These are phyloP conservation scores for Lasius fuliginosus DNA, from an alignment of 2,888 invertebrate genomes.

Conservation along the genomic window DNA sequence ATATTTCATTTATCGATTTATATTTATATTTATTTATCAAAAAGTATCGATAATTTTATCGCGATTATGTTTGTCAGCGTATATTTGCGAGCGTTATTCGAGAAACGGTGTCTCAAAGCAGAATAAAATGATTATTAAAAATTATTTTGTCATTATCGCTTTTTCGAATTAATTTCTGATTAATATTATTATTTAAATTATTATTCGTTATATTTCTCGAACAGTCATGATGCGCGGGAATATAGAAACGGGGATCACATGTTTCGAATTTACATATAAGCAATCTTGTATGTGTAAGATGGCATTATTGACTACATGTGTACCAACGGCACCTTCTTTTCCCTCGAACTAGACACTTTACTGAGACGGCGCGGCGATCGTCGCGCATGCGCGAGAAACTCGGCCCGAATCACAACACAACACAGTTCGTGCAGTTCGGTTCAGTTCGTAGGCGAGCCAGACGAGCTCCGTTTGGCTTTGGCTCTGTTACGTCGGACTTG, in stretches of 20 bases:
- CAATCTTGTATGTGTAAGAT: too few species aligned
- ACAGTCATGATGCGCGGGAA: background rate
- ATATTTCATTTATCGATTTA: background rate
- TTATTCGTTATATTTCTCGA: background rate
- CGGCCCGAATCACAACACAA: background rate
- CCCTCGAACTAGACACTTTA: background rate
- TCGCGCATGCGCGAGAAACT: constrained; percentile 34
- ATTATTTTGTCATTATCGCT: background rate
- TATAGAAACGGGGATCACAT: background rate
- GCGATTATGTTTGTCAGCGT: background rate
- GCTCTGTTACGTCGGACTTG: constrained; percentile 71
- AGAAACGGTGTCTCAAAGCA: background rate
- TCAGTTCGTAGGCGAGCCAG: constrained; percentile 57
- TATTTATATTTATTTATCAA: background rate
- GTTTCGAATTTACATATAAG: background rate
- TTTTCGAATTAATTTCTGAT: background rate
- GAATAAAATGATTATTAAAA: background rate
- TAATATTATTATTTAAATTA: background rate
- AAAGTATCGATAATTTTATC: background rate
- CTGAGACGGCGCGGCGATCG: constrained; percentile 3
- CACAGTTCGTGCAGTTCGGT: constrained; percentile 53
- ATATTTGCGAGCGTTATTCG: background rate
- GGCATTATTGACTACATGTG: too few species aligned
- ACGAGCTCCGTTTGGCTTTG: constrained; percentile 67
- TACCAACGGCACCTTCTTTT: background rate